A percentile compares a stretch with the other conserved stretches of the same genome.
phyloP scores from a whole-genome alignment of 2,888 invertebrate genomes.

The Sarcophaga subvicina region DNA sequence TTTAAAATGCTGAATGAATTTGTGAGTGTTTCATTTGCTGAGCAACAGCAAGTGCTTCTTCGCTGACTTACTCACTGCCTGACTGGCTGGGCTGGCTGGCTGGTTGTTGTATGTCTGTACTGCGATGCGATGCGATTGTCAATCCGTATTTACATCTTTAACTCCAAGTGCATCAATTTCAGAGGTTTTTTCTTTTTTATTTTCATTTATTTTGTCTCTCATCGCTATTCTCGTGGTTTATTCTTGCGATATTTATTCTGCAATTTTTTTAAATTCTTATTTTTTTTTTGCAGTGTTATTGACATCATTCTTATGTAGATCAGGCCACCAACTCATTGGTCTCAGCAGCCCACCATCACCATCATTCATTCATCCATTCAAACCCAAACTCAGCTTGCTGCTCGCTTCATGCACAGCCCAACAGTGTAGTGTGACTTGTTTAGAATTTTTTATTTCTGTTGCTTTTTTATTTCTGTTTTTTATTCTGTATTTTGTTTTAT shows the following conservation, averaged over 20 bases:
- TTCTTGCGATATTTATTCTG: not conserved
- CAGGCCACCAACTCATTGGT: slow-evolving; percentile 8
- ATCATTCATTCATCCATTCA: not conserved
- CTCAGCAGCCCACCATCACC: not conserved
- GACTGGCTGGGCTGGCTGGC: not conserved
- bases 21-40: not conserved
- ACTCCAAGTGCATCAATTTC: slow-evolving; percentile 38
- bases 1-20: slow-evolving; percentile 36
- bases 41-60: not conserved
- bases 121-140: not conserved
- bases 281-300: slow-evolving; percentile 39
- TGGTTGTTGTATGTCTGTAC: not conserved
- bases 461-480: not conserved
- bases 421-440: not conserved
- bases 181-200: slow-evolving; percentile 15
- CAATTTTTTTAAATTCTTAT: not conserved
- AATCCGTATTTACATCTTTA: not conserved
- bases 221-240: slow-evolving; percentile 8
- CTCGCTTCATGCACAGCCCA: no score
- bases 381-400: not conserved
- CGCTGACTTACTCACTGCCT: not conserved
- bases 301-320: slow-evolving; percentile 42
- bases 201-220: not conserved
- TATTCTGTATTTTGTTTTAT: not conserved
- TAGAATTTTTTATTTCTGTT: not conserved